These are phyloP conservation scores for Andrena bicolor DNA, from an alignment of 2,888 invertebrate genomes.

Conservation along the genomic window DNA sequence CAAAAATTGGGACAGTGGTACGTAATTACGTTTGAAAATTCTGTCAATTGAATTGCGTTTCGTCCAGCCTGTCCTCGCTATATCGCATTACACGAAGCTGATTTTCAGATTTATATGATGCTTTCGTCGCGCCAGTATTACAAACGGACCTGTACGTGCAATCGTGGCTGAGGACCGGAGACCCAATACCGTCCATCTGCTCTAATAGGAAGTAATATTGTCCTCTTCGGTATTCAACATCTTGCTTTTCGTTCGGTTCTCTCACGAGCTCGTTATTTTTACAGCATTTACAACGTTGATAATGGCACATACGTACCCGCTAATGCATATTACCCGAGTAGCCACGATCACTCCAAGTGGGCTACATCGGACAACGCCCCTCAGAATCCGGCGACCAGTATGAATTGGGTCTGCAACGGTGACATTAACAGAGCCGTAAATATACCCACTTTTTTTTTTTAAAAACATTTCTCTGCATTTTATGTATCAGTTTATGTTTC, in stretches of 20 bases:
- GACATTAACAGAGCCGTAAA: conserved; percentile 96
- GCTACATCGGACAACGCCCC: conserved; percentile 87
- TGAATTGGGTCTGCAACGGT: conserved; percentile 94
- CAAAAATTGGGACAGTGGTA: conserved; percentile 88
- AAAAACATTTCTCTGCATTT: conserved; percentile 9
- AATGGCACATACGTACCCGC: conserved; percentile 86
- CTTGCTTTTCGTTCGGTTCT: conserved; percentile 9
- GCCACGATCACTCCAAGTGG: conserved; percentile 95
- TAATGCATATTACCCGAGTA: conserved; percentile 88
- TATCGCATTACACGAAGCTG: background rate
- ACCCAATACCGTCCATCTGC: conserved; percentile 93
- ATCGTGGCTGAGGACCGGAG: conserved; percentile 94
- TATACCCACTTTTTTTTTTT: conserved; percentile 42
- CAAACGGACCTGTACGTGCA: conserved; percentile 92
- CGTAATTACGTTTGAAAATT: conserved; percentile 12
- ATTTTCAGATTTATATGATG: conserved; percentile 90
- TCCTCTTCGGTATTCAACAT: background rate
- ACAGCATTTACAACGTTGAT: conserved; percentile 89
- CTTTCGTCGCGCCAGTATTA: conserved; percentile 91
- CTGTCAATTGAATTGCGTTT: background rate
- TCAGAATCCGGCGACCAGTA: conserved; percentile 83
- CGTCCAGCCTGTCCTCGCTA: no score
- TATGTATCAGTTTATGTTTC: background rate
- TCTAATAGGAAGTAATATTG: conserved; percentile 77
- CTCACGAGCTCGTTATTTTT: conserved; percentile 54